Evolutionary conservation across 2,113 vertebrate genomes (phyloP), one percentile per base, ranked within the genome.

Genomic region (Gnathonemus longibarbis): DNA sequence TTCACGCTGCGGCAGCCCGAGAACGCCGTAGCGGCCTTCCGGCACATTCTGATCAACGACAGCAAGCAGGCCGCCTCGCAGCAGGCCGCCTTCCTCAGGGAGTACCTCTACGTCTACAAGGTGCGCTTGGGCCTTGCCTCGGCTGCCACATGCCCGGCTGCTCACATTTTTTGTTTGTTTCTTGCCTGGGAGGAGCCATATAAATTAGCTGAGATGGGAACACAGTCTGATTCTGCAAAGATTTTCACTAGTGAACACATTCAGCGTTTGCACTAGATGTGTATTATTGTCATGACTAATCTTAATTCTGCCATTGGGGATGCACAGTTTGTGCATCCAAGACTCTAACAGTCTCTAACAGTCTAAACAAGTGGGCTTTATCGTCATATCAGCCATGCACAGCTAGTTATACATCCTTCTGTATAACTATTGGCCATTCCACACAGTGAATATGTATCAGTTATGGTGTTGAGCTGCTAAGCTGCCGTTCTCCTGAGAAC

Each of bases 51-150:
- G 92, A 97, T 97, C 93, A 98, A 98, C 80, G 98, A 99, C 91
- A 99, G 98, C 94, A 97, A 97, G 91, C 98, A 99, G 86, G 96
- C 97, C 10, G 97, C 98, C 91, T 94, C 96, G 58, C 98, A 99
- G 92, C 98, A 99, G 95, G 97, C 96, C 4, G 96, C 98, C 74
- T 99, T 99, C 88, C 97, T 99, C 91, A 96, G 98, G 94, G 98
- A 99, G 45, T 99, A 99, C 94, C 98, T 99, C 92, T 99, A 98
- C 92, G 97, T 99, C 91, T 98, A 98, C 92, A 98, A 97, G 98
- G 98, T 98, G 92, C 19, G 92, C 39, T 7, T 39, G 27, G n/a
- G 52, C 39, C 21, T 21, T 17, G 5, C 31, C 56, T 46, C 31
- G 8, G 15, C 93, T 1, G 19, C 10, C 84, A 10, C 83, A 48